A percentile compares a stretch with the other conserved stretches of the same genome.
Conservation (phyloP, 2,888 invertebrate species). For the Pterobdella sp. region DNA sequence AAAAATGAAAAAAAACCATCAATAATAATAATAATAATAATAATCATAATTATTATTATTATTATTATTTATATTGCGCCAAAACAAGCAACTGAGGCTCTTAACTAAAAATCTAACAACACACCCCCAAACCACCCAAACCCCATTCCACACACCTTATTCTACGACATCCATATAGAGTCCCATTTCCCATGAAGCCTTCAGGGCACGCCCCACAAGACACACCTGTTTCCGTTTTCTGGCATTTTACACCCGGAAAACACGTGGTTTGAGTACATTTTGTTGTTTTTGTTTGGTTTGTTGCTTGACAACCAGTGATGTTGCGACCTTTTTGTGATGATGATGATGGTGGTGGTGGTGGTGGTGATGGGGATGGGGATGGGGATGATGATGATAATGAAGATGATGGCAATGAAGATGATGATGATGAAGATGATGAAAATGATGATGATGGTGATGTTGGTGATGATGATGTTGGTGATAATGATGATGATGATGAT, state of each 20-base stretch:
- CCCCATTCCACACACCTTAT: background rate
- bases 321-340: background rate
- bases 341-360: background rate
- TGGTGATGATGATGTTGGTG: constrained; percentile 22
- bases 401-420: constrained; percentile 62
- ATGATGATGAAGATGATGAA: constrained; percentile 47
- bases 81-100: too few relatives aligned
- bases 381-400: constrained; percentile 33
- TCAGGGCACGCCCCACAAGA: background rate
- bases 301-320: background rate
- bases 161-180: background rate
- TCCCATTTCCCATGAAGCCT: background rate
- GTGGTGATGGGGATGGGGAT: constrained; percentile 13
- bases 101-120: too few relatives aligned
- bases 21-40: too few relatives aligned
- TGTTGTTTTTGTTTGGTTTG: background rate
- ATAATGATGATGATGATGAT: constrained; percentile 19
- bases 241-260: background rate
- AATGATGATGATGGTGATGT: constrained; percentile 37
- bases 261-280: background rate
- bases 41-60: too few relatives aligned
- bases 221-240: background rate
- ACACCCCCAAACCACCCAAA: background rate
- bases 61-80: too few relatives aligned
- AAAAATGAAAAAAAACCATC: too few relatives aligned